Evolutionary conservation across 2,888 invertebrate species (phyloP).

Genomic region (Elysia crispata): DNA sequence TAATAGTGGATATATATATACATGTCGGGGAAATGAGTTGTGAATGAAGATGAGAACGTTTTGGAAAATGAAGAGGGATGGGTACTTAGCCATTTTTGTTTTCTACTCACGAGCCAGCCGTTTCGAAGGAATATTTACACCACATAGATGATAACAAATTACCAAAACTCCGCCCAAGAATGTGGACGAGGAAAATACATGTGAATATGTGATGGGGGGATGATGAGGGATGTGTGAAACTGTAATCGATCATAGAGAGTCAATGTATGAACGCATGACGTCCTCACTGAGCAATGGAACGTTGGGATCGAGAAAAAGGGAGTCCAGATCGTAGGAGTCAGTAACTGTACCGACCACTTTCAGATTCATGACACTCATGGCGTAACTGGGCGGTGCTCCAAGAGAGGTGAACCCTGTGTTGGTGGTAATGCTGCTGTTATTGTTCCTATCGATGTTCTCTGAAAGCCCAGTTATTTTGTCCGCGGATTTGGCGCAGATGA

Average conservation of each 20-base stretch:
- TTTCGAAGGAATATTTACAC: too few species aligned
- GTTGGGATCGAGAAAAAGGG: constrained; percentile 18
- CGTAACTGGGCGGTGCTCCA: not conserved
- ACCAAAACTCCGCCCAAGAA: too few species aligned
- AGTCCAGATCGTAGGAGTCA: constrained; percentile 34
- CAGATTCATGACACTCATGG: not conserved
- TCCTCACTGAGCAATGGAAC: constrained; percentile 31
- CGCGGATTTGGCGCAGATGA: not conserved
- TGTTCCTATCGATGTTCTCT: constrained; percentile 2
- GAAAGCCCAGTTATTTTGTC: not conserved
- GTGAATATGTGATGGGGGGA: too few species aligned
- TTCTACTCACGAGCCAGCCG: too few species aligned
- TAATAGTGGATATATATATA: too few species aligned
- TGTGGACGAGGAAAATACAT: too few species aligned
- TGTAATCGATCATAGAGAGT: constrained; percentile 5
- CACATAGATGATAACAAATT: not conserved
- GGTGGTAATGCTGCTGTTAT: constrained; percentile 34
- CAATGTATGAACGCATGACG: constrained; percentile 26
- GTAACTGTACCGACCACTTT: not conserved
- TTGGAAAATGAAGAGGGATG: too few species aligned
- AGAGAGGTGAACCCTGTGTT: not conserved
- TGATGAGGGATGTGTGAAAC: not conserved
- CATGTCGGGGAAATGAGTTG: too few species aligned
- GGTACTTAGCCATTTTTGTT: too few species aligned
- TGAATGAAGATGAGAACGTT: too few species aligned